Conservation (phyloP, 2,888 invertebrate species). For the Scelioninae gen. 2 region DNA sequence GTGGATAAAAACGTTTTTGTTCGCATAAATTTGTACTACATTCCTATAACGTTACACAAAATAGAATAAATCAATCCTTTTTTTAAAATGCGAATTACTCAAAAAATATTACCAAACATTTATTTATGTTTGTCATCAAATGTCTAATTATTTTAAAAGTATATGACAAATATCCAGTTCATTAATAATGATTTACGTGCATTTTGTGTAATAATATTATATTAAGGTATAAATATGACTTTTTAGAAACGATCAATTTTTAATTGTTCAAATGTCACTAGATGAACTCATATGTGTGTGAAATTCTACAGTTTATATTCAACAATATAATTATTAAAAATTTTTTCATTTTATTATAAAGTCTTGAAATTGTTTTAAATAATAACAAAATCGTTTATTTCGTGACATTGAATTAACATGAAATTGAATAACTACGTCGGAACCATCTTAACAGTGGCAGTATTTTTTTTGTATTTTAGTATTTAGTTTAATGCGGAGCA, state of each 20-base stretch:
- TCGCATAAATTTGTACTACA: constrained; percentile 22
- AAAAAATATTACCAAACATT: constrained; percentile 59
- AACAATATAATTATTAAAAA: too few relatives aligned
- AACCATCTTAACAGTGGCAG: constrained; percentile 4
- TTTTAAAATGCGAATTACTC: constrained; percentile 61
- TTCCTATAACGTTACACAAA: constrained; percentile 65
- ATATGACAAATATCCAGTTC: constrained; percentile 52
- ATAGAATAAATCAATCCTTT: constrained; percentile 70
- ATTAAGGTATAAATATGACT: constrained; percentile 11
- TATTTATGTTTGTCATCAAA: constrained; percentile 70
- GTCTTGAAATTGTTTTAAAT: too few relatives aligned
- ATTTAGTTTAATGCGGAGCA: constrained; percentile 2
- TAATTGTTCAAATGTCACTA: neutral
- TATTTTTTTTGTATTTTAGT: constrained; percentile 2
- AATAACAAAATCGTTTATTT: neutral
- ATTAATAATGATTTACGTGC: constrained; percentile 2
- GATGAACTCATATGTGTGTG: neutral
- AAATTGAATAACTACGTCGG: neutral
- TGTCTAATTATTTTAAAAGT: constrained; percentile 70
- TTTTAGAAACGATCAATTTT: neutral
- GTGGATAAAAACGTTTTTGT: too few relatives aligned
- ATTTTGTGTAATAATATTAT: constrained; percentile 14
- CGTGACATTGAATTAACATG: neutral
- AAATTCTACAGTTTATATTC: too few relatives aligned
- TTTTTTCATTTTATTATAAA: too few relatives aligned